Conservation (phyloP, 2,888 invertebrate genomes). For the Drosophila percnosoma region DNA sequence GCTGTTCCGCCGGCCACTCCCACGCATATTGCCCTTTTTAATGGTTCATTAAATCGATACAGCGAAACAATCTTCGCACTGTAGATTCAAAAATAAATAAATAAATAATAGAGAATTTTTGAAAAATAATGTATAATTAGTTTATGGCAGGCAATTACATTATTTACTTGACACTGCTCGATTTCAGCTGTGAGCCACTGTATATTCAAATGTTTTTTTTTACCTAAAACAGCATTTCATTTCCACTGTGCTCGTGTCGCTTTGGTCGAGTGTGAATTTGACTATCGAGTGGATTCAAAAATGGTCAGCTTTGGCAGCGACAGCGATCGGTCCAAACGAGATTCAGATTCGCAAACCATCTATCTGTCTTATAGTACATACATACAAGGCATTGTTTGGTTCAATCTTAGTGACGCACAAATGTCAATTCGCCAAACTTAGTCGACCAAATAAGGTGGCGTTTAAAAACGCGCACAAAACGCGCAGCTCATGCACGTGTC, state of each 20-base stretch:
- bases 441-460: constrained; percentile 65
- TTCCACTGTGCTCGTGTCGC: constrained; percentile 18
- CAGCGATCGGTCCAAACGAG: constrained; percentile 33
- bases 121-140: too few species aligned
- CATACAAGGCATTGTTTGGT: constrained; percentile 49
- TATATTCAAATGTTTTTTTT: background rate
- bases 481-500: constrained; percentile 61
- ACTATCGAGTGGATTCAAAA: constrained; percentile 53
- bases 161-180: too few species aligned
- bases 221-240: background rate
- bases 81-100: too few species aligned
- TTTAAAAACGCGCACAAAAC: constrained; percentile 59
- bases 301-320: constrained; percentile 68
- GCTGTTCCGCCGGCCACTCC: constrained; percentile 42
- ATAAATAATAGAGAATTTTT: too few species aligned
- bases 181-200: too few species aligned
- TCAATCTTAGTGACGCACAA: constrained; percentile 49
- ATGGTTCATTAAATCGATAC: constrained; percentile 52
- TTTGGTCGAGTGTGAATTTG: constrained; percentile 48
- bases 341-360: constrained; percentile 19
- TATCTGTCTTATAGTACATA: constrained; percentile 14
- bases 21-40: constrained; percentile 53
- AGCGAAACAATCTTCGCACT: constrained; percentile 1
- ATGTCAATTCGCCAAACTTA: constrained; percentile 24
- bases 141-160: too few species aligned